Evolutionary conservation across 2,888 invertebrate species (phyloP).

Genomic region (Aporophyla nigra): DNA sequence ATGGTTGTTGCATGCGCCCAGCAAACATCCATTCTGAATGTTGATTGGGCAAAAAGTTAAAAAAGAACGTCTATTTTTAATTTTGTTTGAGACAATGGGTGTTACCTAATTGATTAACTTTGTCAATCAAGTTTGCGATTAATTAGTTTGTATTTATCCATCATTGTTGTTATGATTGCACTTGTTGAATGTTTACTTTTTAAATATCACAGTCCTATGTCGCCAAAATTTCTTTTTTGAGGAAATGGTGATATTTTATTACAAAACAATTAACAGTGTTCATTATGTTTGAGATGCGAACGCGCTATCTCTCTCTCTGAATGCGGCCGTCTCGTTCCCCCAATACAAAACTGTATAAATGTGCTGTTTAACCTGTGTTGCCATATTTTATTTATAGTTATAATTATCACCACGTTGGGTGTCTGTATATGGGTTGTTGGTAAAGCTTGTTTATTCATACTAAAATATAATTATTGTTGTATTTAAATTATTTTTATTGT

Average conservation of each 20-base stretch:
- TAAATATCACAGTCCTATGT: conserved; percentile 21
- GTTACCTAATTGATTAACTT: conserved; percentile 16
- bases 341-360: conserved; percentile 49
- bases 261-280: neutral
- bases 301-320: conserved; percentile 13
- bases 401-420: conserved; percentile 78
- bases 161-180: conserved; percentile 47
- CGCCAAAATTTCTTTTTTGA: conserved; percentile 30
- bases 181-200: conserved; percentile 56
- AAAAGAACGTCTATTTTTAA: neutral
- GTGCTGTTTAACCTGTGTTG: conserved; percentile 70
- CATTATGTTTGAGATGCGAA: neutral
- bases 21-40: neutral
- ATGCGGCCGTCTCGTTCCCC: conserved; percentile 43
- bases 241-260: neutral
- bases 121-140: neutral
- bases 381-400: conserved; percentile 73
- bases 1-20: conserved; percentile 11
- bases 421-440: conserved; percentile 88
- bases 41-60: neutral
- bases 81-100: neutral
- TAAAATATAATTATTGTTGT: conserved; percentile 77
- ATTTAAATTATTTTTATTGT: conserved; percentile 82
- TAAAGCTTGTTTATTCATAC: conserved; percentile 79
- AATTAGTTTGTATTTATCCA: conserved; percentile 15